phyloP scores from a whole-genome alignment of 2,797 vertebrate genomes.

The Hemitrygon akajei region DNA sequence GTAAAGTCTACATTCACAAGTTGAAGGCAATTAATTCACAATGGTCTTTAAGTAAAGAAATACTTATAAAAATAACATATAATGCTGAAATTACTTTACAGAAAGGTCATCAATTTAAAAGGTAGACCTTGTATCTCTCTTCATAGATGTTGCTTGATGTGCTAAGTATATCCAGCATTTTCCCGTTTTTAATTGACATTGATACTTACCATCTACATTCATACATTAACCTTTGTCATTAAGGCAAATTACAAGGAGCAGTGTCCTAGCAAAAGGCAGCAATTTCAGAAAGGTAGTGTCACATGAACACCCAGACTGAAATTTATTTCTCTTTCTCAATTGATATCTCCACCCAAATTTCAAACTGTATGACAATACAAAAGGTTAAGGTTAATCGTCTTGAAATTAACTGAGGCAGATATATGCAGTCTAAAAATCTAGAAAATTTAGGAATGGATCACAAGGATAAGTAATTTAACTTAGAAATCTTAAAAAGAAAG shows the following conservation, averaged over 20 bases:
- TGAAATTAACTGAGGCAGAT: background rate
- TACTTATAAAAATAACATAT: no score
- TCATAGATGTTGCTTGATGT: no score
- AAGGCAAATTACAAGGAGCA: background rate
- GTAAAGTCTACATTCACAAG: background rate
- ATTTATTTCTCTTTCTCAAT: background rate
- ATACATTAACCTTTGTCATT: background rate
- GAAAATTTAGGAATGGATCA: background rate
- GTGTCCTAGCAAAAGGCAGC: background rate
- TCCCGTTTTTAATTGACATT: background rate
- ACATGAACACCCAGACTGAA: background rate
- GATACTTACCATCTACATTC: background rate
- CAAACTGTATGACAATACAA: background rate
- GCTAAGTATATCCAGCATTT: no score
- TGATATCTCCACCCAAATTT: background rate
- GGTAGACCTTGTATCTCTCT: no score
- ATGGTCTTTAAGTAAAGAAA: background rate
- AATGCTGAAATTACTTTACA: no score
- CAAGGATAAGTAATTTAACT: background rate
- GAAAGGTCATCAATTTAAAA: no score
- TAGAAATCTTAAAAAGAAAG: background rate
- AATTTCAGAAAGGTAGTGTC: background rate
- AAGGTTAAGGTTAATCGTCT: background rate
- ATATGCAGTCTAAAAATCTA: background rate
- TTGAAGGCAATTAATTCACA: background rate